phyloP scores from a whole-genome alignment of 2,113 vertebrate species.

The Phaetusa simplex region DNA sequence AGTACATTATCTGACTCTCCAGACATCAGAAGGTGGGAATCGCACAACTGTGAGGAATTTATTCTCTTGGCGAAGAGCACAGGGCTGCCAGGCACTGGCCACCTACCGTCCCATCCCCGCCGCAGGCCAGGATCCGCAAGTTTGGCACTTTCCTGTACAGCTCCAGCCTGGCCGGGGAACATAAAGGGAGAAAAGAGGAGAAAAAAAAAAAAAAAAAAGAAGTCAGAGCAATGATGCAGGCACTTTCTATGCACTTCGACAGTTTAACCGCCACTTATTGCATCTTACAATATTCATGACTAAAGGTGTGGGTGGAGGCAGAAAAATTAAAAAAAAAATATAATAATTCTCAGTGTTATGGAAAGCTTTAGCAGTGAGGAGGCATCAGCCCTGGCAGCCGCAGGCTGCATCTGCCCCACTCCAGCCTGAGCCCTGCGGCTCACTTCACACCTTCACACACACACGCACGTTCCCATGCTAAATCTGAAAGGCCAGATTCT shows the following conservation, averaged over 20 bases:
- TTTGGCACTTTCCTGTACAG: constrained; percentile 85
- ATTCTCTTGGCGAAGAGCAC: neutral
- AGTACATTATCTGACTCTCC: neutral
- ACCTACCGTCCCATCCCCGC: constrained; percentile 85
- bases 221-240: neutral
- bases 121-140: constrained; percentile 82
- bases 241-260: neutral
- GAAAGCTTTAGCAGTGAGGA: neutral
- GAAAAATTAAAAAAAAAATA: neutral
- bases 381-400: neutral
- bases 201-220: neutral
- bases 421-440: neutral
- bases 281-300: neutral
- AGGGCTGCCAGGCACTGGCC: fast-evolving
- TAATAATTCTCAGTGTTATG: neutral
- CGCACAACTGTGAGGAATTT: neutral
- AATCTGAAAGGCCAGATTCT: neutral
- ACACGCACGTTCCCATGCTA: neutral
- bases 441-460: neutral
- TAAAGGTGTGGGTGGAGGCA: neutral
- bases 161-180: constrained; percentile 68
- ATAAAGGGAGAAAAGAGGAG: neutral
- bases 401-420: neutral
- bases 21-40: neutral
- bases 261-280: neutral